Percentiles rank a stretch among this genome's conserved stretches.
phyloP scores from a whole-genome alignment of 1,140 invertebrate species.

The Drosophila parabipectinata region DNA sequence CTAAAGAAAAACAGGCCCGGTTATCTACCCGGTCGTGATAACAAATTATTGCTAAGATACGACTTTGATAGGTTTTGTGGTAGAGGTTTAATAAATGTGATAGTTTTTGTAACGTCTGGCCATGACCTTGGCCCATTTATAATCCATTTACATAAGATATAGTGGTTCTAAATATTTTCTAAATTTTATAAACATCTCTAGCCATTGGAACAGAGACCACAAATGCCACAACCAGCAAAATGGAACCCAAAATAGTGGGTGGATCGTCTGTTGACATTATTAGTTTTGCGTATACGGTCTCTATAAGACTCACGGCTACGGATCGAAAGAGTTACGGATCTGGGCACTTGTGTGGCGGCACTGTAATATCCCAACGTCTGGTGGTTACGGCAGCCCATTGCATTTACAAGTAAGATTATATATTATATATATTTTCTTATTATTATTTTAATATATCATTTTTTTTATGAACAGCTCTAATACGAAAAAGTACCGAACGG shows the following conservation, averaged over 20 bases:
- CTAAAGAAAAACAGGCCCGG: no score
- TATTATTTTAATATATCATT: neutral
- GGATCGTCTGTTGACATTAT: conserved; percentile 31
- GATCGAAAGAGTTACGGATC: conserved; percentile 50
- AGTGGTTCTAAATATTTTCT: no score
- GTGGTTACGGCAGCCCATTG: conserved; percentile 90
- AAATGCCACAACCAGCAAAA: neutral
- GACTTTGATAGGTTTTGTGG: neutral
- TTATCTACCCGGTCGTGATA: neutral
- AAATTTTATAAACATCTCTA: neutral
- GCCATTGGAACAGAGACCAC: neutral
- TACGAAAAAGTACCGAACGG: conserved; percentile 19
- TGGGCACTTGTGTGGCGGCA: conserved; percentile 86
- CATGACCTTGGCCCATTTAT: neutral
- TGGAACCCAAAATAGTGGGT: conserved; percentile 59
- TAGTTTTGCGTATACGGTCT: conserved; percentile 60
- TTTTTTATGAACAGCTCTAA: neutral
- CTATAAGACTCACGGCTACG: conserved; percentile 48
- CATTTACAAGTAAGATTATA: conserved; percentile 48
- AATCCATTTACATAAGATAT: neutral
- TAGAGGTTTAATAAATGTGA: neutral
- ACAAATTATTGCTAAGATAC: conserved; percentile 1
- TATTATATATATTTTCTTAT: neutral
- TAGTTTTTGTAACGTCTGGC: neutral
- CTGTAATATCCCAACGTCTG: conserved; percentile 85